Percentiles rank a stretch among this genome's conserved stretches.
phyloP scores from a whole-genome alignment of 2,888 invertebrate genomes.

The Nudaria mundana region DNA sequence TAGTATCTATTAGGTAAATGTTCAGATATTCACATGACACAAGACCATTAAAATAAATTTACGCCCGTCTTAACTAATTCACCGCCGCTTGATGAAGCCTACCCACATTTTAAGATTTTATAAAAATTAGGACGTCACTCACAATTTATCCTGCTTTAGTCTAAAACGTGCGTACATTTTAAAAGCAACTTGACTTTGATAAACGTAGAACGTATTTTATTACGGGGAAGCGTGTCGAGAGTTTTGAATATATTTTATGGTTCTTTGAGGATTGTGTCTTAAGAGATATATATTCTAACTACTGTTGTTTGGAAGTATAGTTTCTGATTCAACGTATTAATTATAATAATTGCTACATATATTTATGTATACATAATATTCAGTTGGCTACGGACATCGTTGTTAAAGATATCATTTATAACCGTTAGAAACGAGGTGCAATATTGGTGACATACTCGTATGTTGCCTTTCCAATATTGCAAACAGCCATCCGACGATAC shows the following conservation, averaged over 20 bases:
- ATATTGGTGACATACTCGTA: too few relatives aligned
- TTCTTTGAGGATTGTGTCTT: not conserved
- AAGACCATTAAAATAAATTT: constrained; percentile 27
- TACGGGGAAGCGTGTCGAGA: not conserved
- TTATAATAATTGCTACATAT: too few relatives aligned
- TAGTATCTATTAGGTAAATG: too few relatives aligned
- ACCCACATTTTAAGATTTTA: constrained; percentile 41
- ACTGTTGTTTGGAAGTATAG: not conserved
- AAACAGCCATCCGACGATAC: too few relatives aligned
- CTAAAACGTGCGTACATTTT: constrained; percentile 35
- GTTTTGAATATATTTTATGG: constrained; percentile 4
- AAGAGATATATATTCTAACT: not conserved
- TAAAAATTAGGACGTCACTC: constrained; percentile 42
- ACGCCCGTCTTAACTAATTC: constrained; percentile 41
- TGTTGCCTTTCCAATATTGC: too few relatives aligned
- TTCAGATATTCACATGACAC: constrained; percentile 35
- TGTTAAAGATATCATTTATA: too few relatives aligned
- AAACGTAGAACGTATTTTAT: constrained; percentile 17
- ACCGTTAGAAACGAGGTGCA: too few relatives aligned
- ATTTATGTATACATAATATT: too few relatives aligned
- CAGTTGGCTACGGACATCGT: too few relatives aligned
- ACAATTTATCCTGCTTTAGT: constrained; percentile 30
- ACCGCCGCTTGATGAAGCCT: constrained; percentile 38
- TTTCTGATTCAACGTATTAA: too few relatives aligned
- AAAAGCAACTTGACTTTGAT: constrained; percentile 23